A percentile compares a stretch with the other conserved stretches of the same genome.
phyloP scores from a whole-genome alignment of 2,888 invertebrate species.

The Elmis aenea region DNA sequence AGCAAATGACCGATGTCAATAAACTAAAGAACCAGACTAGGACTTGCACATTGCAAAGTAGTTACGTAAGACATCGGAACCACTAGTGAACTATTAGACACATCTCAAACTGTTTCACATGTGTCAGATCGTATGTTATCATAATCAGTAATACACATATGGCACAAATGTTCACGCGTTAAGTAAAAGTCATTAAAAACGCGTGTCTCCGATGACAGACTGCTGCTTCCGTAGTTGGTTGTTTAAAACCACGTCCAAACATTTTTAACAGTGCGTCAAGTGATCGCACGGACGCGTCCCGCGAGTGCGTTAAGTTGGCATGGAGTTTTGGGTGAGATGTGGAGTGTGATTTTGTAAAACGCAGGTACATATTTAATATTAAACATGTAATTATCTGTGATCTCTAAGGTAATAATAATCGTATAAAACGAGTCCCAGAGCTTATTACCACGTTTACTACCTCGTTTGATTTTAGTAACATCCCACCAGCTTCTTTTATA shows the following conservation, averaged over 20 bases:
- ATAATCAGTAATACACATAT: constrained; percentile 13
- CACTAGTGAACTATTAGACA: constrained; percentile 4
- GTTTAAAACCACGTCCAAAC: constrained; percentile 3
- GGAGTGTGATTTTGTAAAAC: no score
- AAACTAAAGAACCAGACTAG: constrained; percentile 5
- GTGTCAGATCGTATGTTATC: constrained; percentile 13
- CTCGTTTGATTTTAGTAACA: no score
- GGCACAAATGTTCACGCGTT: constrained; percentile 11
- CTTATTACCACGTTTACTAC: no score
- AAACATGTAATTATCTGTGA: no score
- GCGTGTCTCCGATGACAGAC: constrained; percentile 8
- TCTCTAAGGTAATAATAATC: no score
- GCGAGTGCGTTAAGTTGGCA: constrained; percentile 10
- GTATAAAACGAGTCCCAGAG: no score
- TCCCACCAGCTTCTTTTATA: no score
- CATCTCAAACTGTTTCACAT: constrained; percentile 16
- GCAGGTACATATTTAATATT: no score
- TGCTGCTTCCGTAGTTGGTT: constrained; percentile 9
- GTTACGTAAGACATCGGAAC: constrained; percentile 11
- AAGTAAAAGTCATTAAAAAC: constrained; percentile 11
- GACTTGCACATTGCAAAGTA: constrained; percentile 12
- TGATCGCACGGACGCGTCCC: constrained; percentile 4
- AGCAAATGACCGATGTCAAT: constrained; percentile 8
- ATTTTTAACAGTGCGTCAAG: constrained; percentile 9
- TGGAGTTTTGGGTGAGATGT: constrained; percentile 4